phyloP scores from a whole-genome alignment of 2,888 invertebrate genomes.

The Caenorhabditis virilis region DNA sequence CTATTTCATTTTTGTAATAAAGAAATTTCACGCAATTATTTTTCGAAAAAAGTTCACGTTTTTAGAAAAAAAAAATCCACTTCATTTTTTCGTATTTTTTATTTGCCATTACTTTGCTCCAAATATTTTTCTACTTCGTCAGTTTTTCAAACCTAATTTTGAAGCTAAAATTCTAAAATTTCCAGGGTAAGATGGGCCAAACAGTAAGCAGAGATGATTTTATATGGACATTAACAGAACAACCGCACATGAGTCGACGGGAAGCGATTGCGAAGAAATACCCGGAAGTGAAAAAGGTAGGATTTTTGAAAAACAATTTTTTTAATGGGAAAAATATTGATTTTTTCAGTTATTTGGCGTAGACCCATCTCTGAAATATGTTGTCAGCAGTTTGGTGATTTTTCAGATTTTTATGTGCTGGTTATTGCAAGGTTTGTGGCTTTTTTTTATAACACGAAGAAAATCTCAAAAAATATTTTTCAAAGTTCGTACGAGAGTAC shows the following conservation, averaged over 20 bases:
- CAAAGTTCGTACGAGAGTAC: neutral
- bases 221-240: slow-evolving; percentile 95
- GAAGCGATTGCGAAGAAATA: slow-evolving; percentile 93
- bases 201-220: slow-evolving; percentile 90
- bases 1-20: too few relatives aligned
- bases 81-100: too few relatives aligned
- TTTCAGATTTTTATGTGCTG: slow-evolving; percentile 59
- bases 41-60: too few relatives aligned
- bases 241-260: slow-evolving; percentile 92
- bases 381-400: slow-evolving; percentile 54
- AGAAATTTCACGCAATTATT: too few relatives aligned
- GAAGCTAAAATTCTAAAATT: too few relatives aligned
- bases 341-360: slow-evolving; percentile 60
- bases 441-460: neutral
- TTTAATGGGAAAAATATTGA: neutral
- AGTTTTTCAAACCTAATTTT: too few relatives aligned
- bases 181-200: slow-evolving; percentile 83
- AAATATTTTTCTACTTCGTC: too few relatives aligned
- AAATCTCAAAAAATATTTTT: slow-evolving; percentile 1
- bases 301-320: neutral
- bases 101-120: too few relatives aligned
- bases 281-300: slow-evolving; percentile 80
- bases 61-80: too few relatives aligned
- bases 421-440: slow-evolving; percentile 37
- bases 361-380: slow-evolving; percentile 60